Evolutionary conservation across 2,888 invertebrate genomes (phyloP).

Genomic region (Eupithecia insigniata): DNA sequence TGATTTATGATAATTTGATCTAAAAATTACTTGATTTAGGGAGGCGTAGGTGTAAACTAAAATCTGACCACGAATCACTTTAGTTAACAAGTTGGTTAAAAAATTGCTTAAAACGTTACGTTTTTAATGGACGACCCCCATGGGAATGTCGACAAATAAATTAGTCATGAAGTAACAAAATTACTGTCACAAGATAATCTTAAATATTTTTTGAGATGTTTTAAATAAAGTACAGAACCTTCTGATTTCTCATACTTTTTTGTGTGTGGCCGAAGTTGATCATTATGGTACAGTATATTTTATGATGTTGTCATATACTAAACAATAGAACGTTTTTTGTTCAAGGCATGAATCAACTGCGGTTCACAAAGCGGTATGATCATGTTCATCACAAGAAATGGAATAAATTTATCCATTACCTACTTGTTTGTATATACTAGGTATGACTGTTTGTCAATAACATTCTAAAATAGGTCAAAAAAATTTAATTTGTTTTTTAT

Average conservation of each 20-base stretch:
- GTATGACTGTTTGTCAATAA: not conserved
- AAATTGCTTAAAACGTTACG: no score
- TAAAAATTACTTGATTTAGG: no score
- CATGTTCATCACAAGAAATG: not conserved
- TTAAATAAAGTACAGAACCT: not conserved
- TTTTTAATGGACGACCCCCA: no score
- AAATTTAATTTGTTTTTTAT: no score
- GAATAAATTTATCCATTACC: not conserved
- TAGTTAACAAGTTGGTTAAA: no score
- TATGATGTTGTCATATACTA: slow-evolving; percentile 5
- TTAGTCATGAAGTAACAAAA: no score
- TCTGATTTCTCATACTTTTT: not conserved
- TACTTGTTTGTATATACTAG: not conserved
- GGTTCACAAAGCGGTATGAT: not conserved
- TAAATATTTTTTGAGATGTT: no score
- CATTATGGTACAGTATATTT: not conserved
- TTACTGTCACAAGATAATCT: no score
- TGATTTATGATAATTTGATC: no score
- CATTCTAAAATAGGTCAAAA: not conserved
- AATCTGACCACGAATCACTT: no score
- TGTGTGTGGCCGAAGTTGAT: slow-evolving; percentile 4
- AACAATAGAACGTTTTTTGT: slow-evolving; percentile 13
- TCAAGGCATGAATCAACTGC: slow-evolving; percentile 2
- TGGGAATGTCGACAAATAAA: no score
- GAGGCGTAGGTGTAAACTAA: no score